Percentiles rank a stretch among this genome's conserved stretches.
These are phyloP conservation scores for Channa maculata DNA, from an alignment of 2,113 vertebrate genomes.

Conservation along the genomic window DNA sequence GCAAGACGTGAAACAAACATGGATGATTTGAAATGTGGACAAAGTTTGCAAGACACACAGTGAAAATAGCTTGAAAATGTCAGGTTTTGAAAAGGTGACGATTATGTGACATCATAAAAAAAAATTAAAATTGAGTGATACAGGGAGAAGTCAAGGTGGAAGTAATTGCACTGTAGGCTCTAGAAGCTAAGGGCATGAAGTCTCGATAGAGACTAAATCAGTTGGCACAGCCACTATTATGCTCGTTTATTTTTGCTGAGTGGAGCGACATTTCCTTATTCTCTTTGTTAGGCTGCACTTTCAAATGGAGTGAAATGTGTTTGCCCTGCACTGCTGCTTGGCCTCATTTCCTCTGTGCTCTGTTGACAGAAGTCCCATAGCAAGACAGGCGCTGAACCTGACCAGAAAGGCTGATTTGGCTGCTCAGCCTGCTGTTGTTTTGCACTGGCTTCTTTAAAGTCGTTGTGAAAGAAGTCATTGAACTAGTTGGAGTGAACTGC, in stretches of 20 bases:
- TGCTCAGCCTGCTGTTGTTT: conserved; percentile 30
- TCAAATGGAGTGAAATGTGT: conserved; percentile 4
- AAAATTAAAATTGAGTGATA: too few species aligned
- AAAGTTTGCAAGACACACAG: neutral
- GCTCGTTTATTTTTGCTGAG: conserved; percentile 34
- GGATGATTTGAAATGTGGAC: neutral
- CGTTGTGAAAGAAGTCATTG: conserved; percentile 5
- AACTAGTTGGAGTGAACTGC: conserved; percentile 30
- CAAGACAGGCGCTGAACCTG: conserved; percentile 7
- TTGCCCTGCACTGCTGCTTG: conserved; percentile 43
- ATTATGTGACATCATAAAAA: too few species aligned
- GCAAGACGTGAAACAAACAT: neutral
- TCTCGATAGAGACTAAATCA: too few species aligned
- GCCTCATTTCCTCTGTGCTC: conserved; percentile 21
- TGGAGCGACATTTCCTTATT: conserved; percentile 43
- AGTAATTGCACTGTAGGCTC: neutral
- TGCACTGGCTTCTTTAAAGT: conserved; percentile 31
- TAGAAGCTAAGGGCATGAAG: too few species aligned
- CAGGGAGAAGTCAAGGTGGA: neutral
- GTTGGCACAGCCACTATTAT: conserved; percentile 4
- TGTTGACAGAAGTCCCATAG: conserved; percentile 30
- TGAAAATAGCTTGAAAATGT: neutral
- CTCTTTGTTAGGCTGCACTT: conserved; percentile 26
- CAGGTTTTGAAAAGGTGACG: too few species aligned
- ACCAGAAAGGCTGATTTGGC: conserved; percentile 32